phyloP scores from a whole-genome alignment of 2,888 invertebrate genomes.

The Electrophaes corylata region DNA sequence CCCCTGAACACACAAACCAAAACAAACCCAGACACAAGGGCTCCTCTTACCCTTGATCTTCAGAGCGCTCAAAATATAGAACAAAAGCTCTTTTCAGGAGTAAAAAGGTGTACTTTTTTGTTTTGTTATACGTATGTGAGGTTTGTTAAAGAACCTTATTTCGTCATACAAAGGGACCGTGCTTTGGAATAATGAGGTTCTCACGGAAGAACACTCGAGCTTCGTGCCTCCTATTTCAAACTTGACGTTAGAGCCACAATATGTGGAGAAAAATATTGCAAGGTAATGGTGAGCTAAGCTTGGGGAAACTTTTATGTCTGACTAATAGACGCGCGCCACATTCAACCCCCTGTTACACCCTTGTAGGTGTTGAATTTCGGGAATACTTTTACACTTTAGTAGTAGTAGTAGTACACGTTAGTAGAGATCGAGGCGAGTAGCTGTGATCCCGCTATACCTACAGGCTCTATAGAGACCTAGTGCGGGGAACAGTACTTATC shows the following conservation, averaged over 20 bases:
- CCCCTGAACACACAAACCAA: conserved; percentile 26
- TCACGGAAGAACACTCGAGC: conserved; percentile 64
- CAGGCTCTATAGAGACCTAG: too few relatives aligned
- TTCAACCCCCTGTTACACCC: too few relatives aligned
- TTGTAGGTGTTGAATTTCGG: too few relatives aligned
- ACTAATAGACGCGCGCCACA: too few relatives aligned
- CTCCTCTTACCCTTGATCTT: conserved; percentile 41
- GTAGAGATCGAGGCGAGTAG: too few relatives aligned
- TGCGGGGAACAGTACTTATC: too few relatives aligned
- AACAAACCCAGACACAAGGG: conserved; percentile 31
- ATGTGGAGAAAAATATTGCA: conserved; percentile 45
- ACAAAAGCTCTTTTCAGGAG: conserved; percentile 46
- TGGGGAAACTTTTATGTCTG: conserved; percentile 14
- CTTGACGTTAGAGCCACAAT: conserved; percentile 67
- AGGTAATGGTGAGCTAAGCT: conserved; percentile 25
- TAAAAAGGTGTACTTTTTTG: conserved; percentile 47
- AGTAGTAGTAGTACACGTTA: too few relatives aligned
- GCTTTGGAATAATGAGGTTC: conserved; percentile 81
- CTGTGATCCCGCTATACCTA: too few relatives aligned
- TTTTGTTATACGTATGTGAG: conserved; percentile 63
- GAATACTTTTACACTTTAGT: too few relatives aligned
- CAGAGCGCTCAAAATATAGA: conserved; percentile 37
- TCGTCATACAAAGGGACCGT: conserved; percentile 77
- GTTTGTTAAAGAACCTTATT: conserved; percentile 82
- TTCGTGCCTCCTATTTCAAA: conserved; percentile 69